Evolutionary conservation across 2,888 invertebrate species (phyloP), one percentile per base, ranked within the genome.

Genomic region (Thymelicus lineola): DNA sequence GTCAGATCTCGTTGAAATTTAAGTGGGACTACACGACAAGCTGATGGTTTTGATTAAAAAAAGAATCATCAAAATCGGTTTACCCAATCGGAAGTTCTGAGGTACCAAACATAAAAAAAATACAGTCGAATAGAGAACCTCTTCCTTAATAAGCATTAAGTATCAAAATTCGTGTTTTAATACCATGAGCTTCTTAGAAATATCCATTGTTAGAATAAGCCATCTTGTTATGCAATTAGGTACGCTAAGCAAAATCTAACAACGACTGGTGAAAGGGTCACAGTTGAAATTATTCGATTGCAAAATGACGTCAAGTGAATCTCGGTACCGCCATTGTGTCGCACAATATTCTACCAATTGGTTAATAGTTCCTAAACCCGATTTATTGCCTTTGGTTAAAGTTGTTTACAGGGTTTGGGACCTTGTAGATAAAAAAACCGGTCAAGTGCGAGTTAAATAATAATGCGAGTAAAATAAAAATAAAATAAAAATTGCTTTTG

Each of bases 191-290:
- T 42, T 38, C 38, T 10, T 38, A 42, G 9, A 42, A n/a, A 42
- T 42, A 42, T 59, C 59, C 42, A 59, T 59, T 59, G 59, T 59
- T 59, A 38, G 59, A 59, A 42, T 36, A 58, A 38, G 58, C 9
- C 58, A 36, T 15, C 59, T 61, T 61, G 46, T 46, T 61, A 35
- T 61, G 61, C 61, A 61, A 61, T 55, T 14, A n/a, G n/a, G n/a
- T n/a, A 7, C 20, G 28, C 9, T 61, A 9, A 61, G 61, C 61
- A 28, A 61, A 61, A 46, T 45, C n/a, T 46, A 46, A 28, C 17
- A 28, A 48, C 15, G 48, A 12, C 48, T 61, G 36, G 62, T 62
- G 48, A 62, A 62, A 62, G 62, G 48, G 48, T 48, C 35, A 15
- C 35, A 62, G 48, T 48, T 62, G 36, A 62, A 15, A 62, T 62